These are phyloP conservation scores for Aix galericulata DNA, from an alignment of 2,113 vertebrate genomes.

Conservation along the genomic window DNA sequence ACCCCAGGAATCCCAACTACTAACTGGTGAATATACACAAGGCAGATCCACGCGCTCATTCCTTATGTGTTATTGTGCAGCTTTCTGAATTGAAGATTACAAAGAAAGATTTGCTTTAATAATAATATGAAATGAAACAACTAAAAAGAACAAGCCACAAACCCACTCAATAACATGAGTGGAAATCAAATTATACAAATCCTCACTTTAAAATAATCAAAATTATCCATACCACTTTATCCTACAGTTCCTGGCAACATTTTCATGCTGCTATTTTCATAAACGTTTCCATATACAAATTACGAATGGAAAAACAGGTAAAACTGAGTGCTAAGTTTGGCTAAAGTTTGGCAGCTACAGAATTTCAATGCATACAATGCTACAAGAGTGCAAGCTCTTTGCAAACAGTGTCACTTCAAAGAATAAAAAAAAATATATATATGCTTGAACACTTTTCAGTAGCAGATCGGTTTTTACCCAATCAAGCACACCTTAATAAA, in stretches of 20 bases:
- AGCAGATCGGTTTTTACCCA: neutral
- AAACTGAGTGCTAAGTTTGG: neutral
- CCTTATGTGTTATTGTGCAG: neutral
- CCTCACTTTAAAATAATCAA: no score
- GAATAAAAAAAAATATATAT: neutral
- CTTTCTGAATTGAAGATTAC: neutral
- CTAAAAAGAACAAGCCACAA: neutral
- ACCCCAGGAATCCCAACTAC: neutral
- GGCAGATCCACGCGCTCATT: neutral
- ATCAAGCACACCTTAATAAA: neutral
- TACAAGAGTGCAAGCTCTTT: neutral
- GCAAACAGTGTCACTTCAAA: neutral
- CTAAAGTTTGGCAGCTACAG: neutral
- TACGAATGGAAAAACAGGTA: neutral
- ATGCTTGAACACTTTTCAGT: neutral
- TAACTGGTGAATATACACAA: neutral
- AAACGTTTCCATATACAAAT: neutral
- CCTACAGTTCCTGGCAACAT: neutral
- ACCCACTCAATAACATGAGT: neutral
- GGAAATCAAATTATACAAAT: constrained; percentile 1
- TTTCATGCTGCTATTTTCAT: neutral
- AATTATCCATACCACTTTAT: neutral
- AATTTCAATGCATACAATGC: neutral
- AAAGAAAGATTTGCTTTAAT: neutral
- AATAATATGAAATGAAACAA: neutral